Base-by-base conservation (phyloP, 2,888 invertebrate genomes). In the Eucriotettix oculatus region DNA sequence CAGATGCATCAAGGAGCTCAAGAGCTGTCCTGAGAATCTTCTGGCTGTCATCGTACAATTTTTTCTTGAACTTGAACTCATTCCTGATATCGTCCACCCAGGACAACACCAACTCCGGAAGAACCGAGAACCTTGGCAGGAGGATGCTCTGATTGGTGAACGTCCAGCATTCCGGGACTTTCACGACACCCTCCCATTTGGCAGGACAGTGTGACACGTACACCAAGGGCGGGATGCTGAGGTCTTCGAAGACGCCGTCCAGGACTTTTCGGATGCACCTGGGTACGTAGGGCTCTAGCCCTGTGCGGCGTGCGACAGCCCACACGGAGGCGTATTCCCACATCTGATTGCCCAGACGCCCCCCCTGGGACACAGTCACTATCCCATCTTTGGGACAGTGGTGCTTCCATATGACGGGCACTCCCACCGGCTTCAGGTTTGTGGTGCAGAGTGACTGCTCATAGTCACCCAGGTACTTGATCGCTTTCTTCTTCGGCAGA, bases 131-230 rank as follows among this genome's bases (percentile, higher is more conserved):
- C 60, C 74, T 73, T 60, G 78, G 79, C 66, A 80, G 71, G 64
- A 79, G 74, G 63, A 80, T 79, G 67, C 77, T 79, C 67, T 79
- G 79, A 58, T 78, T 76, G 12, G 78, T 79, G 68, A 74, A 76
- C 66, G 78, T 78, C 80, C 79, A 80, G 53, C 74, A 73, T 54
- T 76, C 75, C 58, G 77, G 68, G 9, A 78, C 76, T 64, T 72
- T 75, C 44, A 78, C 76, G 58, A 78, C 75, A 56, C 73, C 73
- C 16, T 72, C 71, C 62, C 75, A 70, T 61, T 75, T 74, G 16
- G 79, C 70, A 1, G 75, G 76, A 66, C 80, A 81, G 64, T 76
- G 76, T 29, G 77, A 74, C 58, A 80, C 79, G 66, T 78, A 77
- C 64, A 77, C 77, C 55, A 80, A 73, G 14, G 77, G 77, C 29